phyloP scores from a whole-genome alignment of 2,797 vertebrate genomes.

The Helarctos malayanus region DNA sequence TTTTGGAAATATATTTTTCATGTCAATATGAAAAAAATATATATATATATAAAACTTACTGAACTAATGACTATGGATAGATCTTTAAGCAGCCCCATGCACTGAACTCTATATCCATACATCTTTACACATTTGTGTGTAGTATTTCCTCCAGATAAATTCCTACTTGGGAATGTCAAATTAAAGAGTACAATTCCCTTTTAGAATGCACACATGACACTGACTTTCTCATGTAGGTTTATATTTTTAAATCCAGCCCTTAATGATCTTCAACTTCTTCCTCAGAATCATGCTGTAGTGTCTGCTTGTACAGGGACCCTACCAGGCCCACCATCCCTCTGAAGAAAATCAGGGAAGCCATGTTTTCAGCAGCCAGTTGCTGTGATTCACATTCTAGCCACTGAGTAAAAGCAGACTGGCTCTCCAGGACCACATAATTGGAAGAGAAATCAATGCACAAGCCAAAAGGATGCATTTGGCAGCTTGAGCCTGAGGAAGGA shows the following conservation, averaged over 20 bases:
- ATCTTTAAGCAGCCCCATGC: neutral
- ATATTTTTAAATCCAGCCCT: neutral
- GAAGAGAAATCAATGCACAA: neutral
- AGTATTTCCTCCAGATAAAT: neutral
- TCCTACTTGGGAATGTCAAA: neutral
- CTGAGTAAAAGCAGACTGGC: neutral
- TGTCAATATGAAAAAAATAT: neutral
- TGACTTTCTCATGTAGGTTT: neutral
- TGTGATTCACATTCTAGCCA: neutral
- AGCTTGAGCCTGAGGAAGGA: neutral
- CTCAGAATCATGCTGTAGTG: neutral
- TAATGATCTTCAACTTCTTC: neutral
- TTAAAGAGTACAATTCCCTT: neutral
- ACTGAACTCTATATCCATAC: neutral
- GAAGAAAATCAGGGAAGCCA: neutral
- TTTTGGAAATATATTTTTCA: neutral
- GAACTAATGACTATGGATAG: neutral
- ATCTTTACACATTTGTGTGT: neutral
- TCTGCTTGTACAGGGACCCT: neutral
- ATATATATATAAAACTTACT: neutral
- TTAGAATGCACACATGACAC: neutral
- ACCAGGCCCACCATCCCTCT: fast-evolving
- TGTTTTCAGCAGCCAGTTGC: neutral
- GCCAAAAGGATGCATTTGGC: neutral
- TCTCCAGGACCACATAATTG: neutral